Base-by-base conservation (phyloP, 1,140 invertebrate genomes). In the Luehdorfia chinensis region DNA sequence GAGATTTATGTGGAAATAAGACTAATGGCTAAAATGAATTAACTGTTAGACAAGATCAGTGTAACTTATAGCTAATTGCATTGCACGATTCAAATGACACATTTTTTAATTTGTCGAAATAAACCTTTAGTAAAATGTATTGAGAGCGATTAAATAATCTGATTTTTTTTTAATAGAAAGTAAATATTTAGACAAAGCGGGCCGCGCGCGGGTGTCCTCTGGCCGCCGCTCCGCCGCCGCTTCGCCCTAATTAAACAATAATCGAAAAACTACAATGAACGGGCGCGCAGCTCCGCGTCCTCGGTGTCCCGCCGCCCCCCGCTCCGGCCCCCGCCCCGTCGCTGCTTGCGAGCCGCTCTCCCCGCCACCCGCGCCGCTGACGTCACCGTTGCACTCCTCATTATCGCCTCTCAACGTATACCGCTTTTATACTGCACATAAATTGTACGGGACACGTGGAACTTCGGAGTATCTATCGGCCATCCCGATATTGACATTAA, bases 161-260 rank as follows among this genome's bases (percentile, higher is more conserved):
- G n/a, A n/a, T n/a, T n/a, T n/a, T n/a, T n/a, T n/a, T n/a, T n/a
- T n/a, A n/a, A n/a, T n/a, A 4, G 19, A 13, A 27, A 12, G 14
- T 6, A 19, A 34, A 34, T 18, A 19, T 16, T 16, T 18, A 5
- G 52, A 50, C 50, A 55, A 58, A 63, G 74, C 77, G 75, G 72
- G 62, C 77, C 77, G 62, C 59, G 45, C 23, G 53, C 67, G 66
- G 58, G 47, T 37, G 47, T 27, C 34, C 55, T 57, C 78, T 79
- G 75, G 74, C 76, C 80, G 78, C 75, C 80, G 77, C 76, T 80
- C 73, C 78, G 77, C 80, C 76, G 80, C 80, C 80, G 80, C 78
- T 84, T 83, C 80, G 80, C 80, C 80, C 80, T 84, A 84, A 84
- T 84, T 83, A 84, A 84, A 84, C 80, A 84, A 84, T 83, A 84